Evolutionary conservation across 2,888 invertebrate genomes (phyloP).

Genomic region (Noctua comes): DNA sequence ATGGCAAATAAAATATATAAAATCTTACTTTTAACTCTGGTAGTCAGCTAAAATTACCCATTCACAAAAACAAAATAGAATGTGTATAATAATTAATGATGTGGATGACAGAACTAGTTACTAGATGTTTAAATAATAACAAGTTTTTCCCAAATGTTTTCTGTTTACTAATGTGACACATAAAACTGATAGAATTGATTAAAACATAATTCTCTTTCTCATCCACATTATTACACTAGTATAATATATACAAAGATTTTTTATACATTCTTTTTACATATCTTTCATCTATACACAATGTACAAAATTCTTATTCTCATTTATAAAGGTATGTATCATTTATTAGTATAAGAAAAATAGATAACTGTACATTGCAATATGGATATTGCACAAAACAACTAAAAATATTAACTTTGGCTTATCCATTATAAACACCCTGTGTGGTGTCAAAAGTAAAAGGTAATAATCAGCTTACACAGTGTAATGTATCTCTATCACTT

Average conservation of each 20-base stretch:
- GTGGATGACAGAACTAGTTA: conserved; percentile 65
- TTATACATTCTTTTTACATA: conserved; percentile 84
- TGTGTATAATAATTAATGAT: conserved; percentile 60
- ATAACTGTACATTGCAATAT: conserved; percentile 89
- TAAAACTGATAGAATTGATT: conserved; percentile 54
- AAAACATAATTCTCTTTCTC: conserved; percentile 65
- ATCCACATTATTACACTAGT: conserved; percentile 73
- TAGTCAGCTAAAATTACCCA: conserved; percentile 86
- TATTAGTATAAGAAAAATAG: conserved; percentile 78
- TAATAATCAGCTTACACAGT: conserved; percentile 70
- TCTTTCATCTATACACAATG: conserved; percentile 87
- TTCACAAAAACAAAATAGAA: conserved; percentile 79
- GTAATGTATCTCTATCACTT: conserved; percentile 69
- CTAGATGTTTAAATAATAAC: conserved; percentile 59
- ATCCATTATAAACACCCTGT: conserved; percentile 84
- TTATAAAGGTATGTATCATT: conserved; percentile 77
- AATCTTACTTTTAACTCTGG: conserved; percentile 75
- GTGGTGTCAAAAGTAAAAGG: conserved; percentile 76
- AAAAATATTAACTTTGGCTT: conserved; percentile 89
- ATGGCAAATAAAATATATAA: conserved; percentile 71
- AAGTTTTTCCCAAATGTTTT: conserved; percentile 50
- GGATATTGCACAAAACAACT: conserved; percentile 89
- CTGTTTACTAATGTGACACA: conserved; percentile 47
- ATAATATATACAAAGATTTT: conserved; percentile 82
- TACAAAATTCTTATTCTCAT: conserved; percentile 82